These are phyloP conservation scores for Amphimedon queenslandica DNA, from an alignment of 37 sponge, comb jelly and placozoan genomes.

Conservation along the genomic window DNA sequence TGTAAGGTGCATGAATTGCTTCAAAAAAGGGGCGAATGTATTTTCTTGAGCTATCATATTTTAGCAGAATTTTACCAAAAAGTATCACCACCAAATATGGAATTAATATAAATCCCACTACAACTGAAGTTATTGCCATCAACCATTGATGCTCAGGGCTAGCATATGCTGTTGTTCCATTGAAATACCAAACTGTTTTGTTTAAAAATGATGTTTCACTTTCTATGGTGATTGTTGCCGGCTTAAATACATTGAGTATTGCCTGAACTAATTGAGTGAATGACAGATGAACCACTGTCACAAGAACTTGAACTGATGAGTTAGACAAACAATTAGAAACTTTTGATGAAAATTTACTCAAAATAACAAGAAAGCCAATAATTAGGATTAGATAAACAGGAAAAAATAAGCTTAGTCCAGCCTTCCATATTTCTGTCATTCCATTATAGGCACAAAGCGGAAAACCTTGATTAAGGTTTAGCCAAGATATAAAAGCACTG, in stretches of 20 bases:
- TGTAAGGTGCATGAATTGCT: neutral
- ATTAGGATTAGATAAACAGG: neutral
- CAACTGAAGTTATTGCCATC: neutral
- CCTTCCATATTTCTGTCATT: neutral
- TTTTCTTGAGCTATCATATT: too few species aligned
- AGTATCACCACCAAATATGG: neutral
- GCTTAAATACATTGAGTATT: neutral
- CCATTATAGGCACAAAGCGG: neutral
- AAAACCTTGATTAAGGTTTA: neutral
- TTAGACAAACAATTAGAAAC: neutral
- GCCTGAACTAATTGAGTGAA: neutral
- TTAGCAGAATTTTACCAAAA: neutral
- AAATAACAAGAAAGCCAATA: neutral
- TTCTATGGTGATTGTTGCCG: too few species aligned
- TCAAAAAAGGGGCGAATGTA: neutral
- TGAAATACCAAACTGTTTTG: neutral
- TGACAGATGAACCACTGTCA: neutral
- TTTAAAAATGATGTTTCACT: too few species aligned
- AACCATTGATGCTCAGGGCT: neutral
- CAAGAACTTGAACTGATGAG: neutral
- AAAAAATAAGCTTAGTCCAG: neutral
- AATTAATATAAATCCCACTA: neutral
- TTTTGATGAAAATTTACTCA: neutral
- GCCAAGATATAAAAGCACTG: too few species aligned
- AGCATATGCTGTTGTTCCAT: neutral